phyloP scores from a whole-genome alignment of 2,888 invertebrate species.

The Sphaerophoria rueppellii region DNA sequence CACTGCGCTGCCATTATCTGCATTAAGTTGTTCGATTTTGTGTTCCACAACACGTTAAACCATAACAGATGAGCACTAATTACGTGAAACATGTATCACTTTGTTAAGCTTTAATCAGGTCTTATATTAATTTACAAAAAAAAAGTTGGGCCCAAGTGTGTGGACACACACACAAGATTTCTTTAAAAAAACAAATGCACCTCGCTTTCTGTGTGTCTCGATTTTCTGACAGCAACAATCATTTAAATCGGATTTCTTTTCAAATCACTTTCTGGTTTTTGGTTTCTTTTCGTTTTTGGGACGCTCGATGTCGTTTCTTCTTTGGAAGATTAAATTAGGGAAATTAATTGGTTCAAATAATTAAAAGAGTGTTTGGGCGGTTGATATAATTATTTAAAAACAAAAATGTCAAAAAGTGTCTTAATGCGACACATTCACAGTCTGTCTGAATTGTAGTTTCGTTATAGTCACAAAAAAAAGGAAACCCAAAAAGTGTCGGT shows the following conservation, averaged over 20 bases:
- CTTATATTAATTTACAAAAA: constrained; percentile 60
- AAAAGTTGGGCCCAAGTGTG: neutral
- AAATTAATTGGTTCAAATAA: constrained; percentile 72
- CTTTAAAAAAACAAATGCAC: neutral
- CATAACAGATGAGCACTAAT: constrained; percentile 68
- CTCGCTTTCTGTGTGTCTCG: neutral
- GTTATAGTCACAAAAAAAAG: constrained; percentile 13
- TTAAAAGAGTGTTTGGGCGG: constrained; percentile 64
- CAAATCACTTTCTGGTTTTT: constrained; percentile 17
- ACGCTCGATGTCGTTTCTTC: constrained; percentile 2
- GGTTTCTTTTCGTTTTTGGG: neutral
- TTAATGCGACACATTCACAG: constrained; percentile 52
- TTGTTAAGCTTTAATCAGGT: constrained; percentile 71
- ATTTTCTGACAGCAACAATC: constrained; percentile 39
- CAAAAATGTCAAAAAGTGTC: constrained; percentile 19
- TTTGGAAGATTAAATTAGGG: constrained; percentile 69
- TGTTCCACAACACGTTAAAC: constrained; percentile 55
- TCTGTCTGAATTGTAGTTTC: constrained; percentile 63
- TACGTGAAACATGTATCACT: constrained; percentile 71
- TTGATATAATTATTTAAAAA: neutral
- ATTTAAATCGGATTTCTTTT: constrained; percentile 64
- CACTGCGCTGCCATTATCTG: neutral
- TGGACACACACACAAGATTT: constrained; percentile 26
- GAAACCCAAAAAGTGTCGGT: constrained; percentile 15
- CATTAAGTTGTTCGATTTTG: constrained; percentile 62